Conservation (phyloP, 2,797 vertebrate species). For the Chlorospingus semifuscus region DNA sequence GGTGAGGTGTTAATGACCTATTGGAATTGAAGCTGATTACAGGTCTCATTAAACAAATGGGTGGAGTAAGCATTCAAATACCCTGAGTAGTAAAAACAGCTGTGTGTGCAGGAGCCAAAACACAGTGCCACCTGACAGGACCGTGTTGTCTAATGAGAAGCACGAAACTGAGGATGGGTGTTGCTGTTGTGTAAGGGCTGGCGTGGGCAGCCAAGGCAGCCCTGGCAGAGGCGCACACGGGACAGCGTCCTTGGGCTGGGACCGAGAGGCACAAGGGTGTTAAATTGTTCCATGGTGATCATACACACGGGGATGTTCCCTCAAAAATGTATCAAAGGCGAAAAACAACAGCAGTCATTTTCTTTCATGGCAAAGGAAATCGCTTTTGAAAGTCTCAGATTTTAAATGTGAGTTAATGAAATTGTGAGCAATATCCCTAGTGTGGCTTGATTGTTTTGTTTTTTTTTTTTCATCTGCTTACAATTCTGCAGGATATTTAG, state of each 20-base stretch:
- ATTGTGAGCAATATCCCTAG: not conserved
- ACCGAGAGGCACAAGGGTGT: not conserved
- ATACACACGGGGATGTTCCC: fast-evolving
- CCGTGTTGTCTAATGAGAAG: not conserved
- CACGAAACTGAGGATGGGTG: not conserved
- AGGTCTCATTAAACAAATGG: slow-evolving; percentile 45
- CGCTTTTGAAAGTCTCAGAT: not conserved
- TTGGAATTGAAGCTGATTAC: slow-evolving; percentile 47
- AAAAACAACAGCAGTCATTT: fast-evolving
- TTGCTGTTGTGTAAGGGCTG: not conserved
- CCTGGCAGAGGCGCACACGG: fast-evolving
- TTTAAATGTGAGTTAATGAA: not conserved
- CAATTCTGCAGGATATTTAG: not conserved
- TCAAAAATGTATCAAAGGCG: not conserved
- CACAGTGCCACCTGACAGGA: not conserved
- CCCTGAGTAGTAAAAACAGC: slow-evolving; percentile 11
- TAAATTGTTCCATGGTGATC: not conserved
- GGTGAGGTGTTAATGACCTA: slow-evolving; percentile 53
- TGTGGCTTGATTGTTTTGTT: not conserved
- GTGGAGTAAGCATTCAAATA: slow-evolving; percentile 33
- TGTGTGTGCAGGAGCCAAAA: not conserved
- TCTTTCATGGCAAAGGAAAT: not conserved
- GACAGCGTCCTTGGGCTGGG: not conserved
- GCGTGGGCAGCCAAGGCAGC: not conserved
- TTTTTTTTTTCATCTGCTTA: not conserved